These are phyloP conservation scores for Marisa cornuarietis DNA, from an alignment of 1,140 invertebrate species.

Conservation along the genomic window DNA sequence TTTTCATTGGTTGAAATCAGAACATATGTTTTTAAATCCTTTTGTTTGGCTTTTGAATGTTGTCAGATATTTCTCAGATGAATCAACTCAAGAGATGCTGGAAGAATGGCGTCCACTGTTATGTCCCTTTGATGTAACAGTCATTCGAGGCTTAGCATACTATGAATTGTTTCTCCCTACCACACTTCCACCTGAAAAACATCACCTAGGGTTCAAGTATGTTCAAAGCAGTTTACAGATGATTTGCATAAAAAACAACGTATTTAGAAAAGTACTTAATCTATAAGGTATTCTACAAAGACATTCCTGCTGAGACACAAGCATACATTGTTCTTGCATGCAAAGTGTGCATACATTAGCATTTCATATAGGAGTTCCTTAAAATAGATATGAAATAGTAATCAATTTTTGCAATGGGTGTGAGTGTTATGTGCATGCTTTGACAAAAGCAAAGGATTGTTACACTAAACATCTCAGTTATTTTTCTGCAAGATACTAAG, in stretches of 20 bases:
- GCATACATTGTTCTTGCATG: too few relatives aligned
- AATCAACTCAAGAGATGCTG: constrained; percentile 87
- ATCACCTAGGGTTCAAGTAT: constrained; percentile 73
- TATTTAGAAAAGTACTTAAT: not conserved
- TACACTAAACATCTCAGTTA: too few relatives aligned
- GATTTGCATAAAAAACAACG: not conserved
- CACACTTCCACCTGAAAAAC: constrained; percentile 72
- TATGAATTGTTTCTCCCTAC: constrained; percentile 83
- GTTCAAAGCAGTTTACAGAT: constrained; percentile 9
- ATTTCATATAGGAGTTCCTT: too few relatives aligned
- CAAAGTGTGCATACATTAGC: too few relatives aligned
- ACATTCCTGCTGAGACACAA: not conserved
- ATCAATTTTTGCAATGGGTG: too few relatives aligned
- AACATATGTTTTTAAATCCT: not conserved
- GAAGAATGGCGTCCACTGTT: constrained; percentile 82
- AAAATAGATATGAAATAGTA: too few relatives aligned
- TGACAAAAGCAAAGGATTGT: too few relatives aligned
- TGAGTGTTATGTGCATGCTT: too few relatives aligned
- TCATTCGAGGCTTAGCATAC: constrained; percentile 72
- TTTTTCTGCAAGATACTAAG: too few relatives aligned
- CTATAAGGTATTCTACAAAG: not conserved
- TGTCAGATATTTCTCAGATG: constrained; percentile 77
- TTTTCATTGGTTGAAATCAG: too few relatives aligned
- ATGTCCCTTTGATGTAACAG: constrained; percentile 75
- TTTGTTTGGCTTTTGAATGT: not conserved